Conservation (phyloP, 2,797 vertebrate genomes). For the Sternarchorhynchus goeldii region DNA sequence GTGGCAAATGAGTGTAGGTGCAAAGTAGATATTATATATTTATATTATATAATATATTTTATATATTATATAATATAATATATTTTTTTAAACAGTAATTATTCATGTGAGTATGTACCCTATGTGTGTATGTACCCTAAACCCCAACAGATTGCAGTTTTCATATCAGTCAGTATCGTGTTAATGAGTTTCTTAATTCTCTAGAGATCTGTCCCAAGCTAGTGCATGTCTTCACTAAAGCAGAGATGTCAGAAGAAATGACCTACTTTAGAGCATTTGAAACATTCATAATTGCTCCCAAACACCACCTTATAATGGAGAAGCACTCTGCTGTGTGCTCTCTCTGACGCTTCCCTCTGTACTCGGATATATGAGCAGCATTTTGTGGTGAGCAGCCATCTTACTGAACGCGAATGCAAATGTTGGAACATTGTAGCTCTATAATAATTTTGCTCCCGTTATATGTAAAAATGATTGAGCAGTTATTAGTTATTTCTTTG, state of each 20-base stretch:
- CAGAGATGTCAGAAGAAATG: constrained; percentile 41
- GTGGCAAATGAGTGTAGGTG: no score
- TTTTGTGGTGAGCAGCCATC: not conserved
- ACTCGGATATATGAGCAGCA: not conserved
- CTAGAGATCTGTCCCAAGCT: not conserved
- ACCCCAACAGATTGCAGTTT: not conserved
- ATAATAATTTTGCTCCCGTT: not conserved
- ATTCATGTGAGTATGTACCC: not conserved
- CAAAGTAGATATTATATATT: no score
- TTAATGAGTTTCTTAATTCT: constrained; percentile 1
- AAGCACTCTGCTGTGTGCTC: not conserved
- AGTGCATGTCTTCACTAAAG: constrained; percentile 7
- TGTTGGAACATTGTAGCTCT: not conserved
- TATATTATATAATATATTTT: no score
- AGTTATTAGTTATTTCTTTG: no score
- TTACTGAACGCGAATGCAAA: not conserved
- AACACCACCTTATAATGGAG: constrained; percentile 30
- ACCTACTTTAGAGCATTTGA: constrained; percentile 53
- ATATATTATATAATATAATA: no score
- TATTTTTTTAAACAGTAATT: no score
- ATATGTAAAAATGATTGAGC: no score
- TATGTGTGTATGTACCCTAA: not conserved
- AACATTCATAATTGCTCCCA: constrained; percentile 50
- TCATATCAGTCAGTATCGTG: not conserved
- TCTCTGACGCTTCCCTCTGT: constrained; percentile 17